These are phyloP conservation scores for Deilephila elpenor DNA, from an alignment of 2,888 invertebrate genomes.

Conservation along the genomic window DNA sequence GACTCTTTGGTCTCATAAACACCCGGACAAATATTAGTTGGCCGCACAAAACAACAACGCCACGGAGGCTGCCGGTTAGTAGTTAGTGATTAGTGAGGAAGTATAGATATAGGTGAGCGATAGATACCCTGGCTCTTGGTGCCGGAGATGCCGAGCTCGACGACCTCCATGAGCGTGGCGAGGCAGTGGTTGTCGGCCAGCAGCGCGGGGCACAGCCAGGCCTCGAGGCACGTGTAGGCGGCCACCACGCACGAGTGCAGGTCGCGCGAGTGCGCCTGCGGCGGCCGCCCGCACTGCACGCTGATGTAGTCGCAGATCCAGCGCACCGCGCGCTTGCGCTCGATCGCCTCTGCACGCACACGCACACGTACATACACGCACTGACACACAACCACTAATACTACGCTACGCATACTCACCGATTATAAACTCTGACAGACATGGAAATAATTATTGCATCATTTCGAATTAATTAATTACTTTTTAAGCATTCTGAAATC, in stretches of 20 bases:
- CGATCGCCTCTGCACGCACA: slow-evolving; percentile 89
- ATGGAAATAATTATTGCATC: slow-evolving; percentile 53
- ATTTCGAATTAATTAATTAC: not conserved
- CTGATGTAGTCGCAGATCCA: slow-evolving; percentile 99
- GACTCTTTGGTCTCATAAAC: no score
- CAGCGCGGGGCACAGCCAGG: slow-evolving; percentile 97
- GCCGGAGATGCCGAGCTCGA: slow-evolving; percentile 98
- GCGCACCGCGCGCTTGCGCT: slow-evolving; percentile 96
- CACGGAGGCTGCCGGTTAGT: no score
- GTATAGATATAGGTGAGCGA: no score
- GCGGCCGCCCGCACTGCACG: slow-evolving; percentile 97
- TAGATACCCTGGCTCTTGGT: slow-evolving; percentile 90
- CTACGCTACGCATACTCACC: slow-evolving; percentile 58
- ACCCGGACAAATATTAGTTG: no score
- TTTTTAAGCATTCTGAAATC: not conserved
- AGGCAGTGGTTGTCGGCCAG: slow-evolving; percentile 96
- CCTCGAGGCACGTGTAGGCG: slow-evolving; percentile 94
- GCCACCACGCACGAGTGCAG: slow-evolving; percentile 97
- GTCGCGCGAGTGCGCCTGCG: slow-evolving; percentile 96
- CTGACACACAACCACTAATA: not conserved
- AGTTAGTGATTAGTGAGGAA: no score
- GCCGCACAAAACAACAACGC: no score
- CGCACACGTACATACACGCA: slow-evolving; percentile 35
- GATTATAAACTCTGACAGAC: slow-evolving; percentile 73
- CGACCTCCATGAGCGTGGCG: slow-evolving; percentile 96